phyloP scores from a whole-genome alignment of 2,113 vertebrate species.

The Cisticola juncidis region DNA sequence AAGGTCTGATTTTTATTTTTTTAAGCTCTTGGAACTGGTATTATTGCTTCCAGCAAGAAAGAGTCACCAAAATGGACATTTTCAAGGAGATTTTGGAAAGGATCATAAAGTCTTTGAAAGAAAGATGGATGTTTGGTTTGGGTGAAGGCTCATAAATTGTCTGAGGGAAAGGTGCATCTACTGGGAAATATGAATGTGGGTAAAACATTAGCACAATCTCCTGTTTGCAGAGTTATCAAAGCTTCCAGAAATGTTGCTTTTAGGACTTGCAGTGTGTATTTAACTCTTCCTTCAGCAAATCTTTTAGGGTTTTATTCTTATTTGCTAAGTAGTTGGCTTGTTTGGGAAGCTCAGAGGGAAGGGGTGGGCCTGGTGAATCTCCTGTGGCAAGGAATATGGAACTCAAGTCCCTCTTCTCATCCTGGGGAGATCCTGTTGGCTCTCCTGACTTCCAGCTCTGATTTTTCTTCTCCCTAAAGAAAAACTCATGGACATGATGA shows the following conservation, averaged over 20 bases:
- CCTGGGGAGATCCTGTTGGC: background rate
- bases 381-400: background rate
- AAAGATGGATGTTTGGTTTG: background rate
- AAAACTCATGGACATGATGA: background rate
- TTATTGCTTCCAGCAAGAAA: background rate
- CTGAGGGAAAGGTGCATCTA: background rate
- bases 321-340: background rate
- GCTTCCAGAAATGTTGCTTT: constrained; percentile 3
- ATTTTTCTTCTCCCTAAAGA: background rate
- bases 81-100: background rate
- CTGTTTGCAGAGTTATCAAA: constrained; percentile 1
- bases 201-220: background rate
- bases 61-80: background rate
- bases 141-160: background rate
- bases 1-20: background rate
- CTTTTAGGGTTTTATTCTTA: background rate
- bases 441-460: background rate
- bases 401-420: background rate
- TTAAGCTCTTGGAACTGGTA: background rate
- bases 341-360: background rate
- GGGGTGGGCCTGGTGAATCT: background rate
- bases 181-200: background rate
- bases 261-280: background rate
- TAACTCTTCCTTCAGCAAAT: background rate
- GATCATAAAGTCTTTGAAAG: background rate